Conservation (phyloP, 2,888 invertebrate genomes). For the Scaptomyza flava region DNA sequence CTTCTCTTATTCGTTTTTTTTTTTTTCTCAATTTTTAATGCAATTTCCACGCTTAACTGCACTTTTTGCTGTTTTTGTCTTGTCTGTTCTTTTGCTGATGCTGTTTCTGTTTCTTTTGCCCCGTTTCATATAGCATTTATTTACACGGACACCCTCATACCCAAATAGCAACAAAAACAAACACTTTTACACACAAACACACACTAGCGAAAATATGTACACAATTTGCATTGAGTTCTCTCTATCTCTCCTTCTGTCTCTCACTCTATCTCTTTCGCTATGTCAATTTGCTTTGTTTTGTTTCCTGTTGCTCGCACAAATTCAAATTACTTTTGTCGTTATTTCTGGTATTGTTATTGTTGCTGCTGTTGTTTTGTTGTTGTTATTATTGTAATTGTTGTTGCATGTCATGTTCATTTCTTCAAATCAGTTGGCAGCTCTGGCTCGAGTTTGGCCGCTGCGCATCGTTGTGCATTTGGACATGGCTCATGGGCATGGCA, state of each 20-base stretch:
- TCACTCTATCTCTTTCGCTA: conserved; percentile 3
- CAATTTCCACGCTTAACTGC: conserved; percentile 77
- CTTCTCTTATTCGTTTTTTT: conserved; percentile 44
- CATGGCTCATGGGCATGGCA: conserved; percentile 37
- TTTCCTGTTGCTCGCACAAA: conserved; percentile 59
- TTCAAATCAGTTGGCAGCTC: conserved; percentile 50
- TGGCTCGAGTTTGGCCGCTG: conserved; percentile 14
- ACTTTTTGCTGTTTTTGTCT: conserved; percentile 60
- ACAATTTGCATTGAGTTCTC: conserved; percentile 57
- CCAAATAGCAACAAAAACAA: conserved; percentile 9
- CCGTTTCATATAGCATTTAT: conserved; percentile 68
- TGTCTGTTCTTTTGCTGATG: conserved; percentile 39
- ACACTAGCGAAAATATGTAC: conserved; percentile 56
- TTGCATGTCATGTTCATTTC: conserved; percentile 53
- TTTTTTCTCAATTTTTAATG: conserved; percentile 73
- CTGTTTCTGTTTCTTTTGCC: conserved; percentile 24
- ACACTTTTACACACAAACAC: conserved; percentile 22
- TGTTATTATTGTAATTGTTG: conserved; percentile 28
- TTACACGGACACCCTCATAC: conserved; percentile 54
- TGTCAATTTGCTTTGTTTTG: conserved; percentile 37
- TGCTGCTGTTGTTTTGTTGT: conserved; percentile 23
- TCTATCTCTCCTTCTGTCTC: background rate
- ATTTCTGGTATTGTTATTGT: conserved; percentile 55
- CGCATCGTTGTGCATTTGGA: conserved; percentile 21
- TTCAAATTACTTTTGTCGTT: conserved; percentile 70